Base-by-base conservation (phyloP, 2,113 vertebrate species). In the Ursus arctos region DNA sequence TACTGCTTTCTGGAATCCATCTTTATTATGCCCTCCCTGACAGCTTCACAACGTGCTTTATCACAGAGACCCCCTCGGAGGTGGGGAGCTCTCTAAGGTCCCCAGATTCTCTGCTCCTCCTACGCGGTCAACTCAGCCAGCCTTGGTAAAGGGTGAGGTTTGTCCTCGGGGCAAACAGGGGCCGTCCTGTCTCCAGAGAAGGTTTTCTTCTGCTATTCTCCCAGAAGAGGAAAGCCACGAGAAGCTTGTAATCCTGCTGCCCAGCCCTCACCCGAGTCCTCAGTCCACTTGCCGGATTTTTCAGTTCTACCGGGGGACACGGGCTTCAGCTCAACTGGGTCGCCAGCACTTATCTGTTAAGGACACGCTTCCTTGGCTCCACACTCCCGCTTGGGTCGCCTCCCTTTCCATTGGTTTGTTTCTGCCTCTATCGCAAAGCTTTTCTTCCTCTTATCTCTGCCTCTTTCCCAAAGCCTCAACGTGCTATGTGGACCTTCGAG, bases 401-500 rank as follows among this genome's bases (percentile, higher is more conserved):
- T 94, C 69, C 18, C 71, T 85, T 96, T 88, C 51, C 82, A 72
- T 40, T 72, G 71, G 31, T 72, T 95, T 96, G n/a, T 74, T 97
- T 97, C 81, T 94, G 36, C 69, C 86, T 90, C 57, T 91, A 53
- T 96, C 71, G 33, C n/a, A 85, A 63, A 92, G 84, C 81, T 95
- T 97, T 36, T 36, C 36, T 36, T 36, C 36, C 36, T 36, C 36
- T 36, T 36, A 36, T 36, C 36, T 36, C 36, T 36, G 36, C 36
- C 36, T 36, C 36, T 36, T 36, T 36, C 36, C 36, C 36, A 36
- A 36, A 36, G 36, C 36, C 36, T 36, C 36, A 36, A 36, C 36
- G 36, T 36, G 36, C 36, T 36, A 36, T 36, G 36, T 36, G 36
- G 36, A 36, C 36, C 36, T 36, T 36, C 36, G 36, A 36, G 36